Conservation (phyloP, 2,888 invertebrate genomes). For the Standfussiana lucernea region DNA sequence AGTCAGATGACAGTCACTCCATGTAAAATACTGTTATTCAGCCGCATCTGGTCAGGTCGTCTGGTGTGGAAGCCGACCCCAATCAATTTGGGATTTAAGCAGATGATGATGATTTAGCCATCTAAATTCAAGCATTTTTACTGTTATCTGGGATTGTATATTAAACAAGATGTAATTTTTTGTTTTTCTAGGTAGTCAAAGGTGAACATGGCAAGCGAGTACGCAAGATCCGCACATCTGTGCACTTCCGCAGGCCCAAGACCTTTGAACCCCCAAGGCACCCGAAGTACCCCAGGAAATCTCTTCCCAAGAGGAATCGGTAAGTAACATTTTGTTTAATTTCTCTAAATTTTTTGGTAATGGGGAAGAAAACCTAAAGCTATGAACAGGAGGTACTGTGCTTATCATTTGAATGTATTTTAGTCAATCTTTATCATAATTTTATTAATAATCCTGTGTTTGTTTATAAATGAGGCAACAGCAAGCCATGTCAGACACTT, state of each 20-base stretch:
- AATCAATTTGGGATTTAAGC: too few species aligned
- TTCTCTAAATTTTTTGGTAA: not conserved
- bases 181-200: slow-evolving; percentile 93
- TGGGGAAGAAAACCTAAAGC: not conserved
- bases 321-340: slow-evolving; percentile 80
- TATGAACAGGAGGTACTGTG: not conserved
- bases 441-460: not conserved
- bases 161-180: slow-evolving; percentile 1
- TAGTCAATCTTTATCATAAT: not conserved
- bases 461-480: not conserved
- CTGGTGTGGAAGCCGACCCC: too few species aligned
- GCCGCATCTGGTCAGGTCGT: too few species aligned
- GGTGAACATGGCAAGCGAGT: slow-evolving; percentile 97
- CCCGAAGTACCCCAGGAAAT: slow-evolving; percentile 98
- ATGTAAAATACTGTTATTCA: too few species aligned
- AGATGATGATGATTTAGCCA: too few species aligned
- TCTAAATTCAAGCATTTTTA: not conserved
- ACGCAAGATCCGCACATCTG: slow-evolving; percentile 97
- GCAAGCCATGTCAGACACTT: not conserved
- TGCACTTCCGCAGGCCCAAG: slow-evolving; percentile 98
- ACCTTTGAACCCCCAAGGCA: slow-evolving; percentile 97
- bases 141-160: not conserved
- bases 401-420: not conserved
- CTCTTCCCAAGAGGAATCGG: slow-evolving; percentile 97
- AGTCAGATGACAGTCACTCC: too few species aligned